A percentile compares a stretch with the other conserved stretches of the same genome.
phyloP scores from a whole-genome alignment of 2,113 vertebrate genomes.

The Emydura subglobosa region DNA sequence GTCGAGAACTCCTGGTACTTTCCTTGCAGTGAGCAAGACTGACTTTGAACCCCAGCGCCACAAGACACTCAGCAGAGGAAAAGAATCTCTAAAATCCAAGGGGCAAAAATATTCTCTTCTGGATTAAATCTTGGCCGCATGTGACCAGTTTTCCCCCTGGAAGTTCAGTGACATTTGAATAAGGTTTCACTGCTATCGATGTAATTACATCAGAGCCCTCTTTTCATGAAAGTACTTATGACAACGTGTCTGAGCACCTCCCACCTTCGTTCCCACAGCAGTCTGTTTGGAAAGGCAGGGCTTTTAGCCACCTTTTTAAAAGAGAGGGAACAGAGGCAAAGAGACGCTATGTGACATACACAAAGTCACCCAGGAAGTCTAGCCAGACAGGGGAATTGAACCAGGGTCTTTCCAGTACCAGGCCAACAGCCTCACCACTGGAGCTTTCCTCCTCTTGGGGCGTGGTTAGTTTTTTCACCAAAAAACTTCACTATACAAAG shows the following conservation, averaged over 20 bases:
- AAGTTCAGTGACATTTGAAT: not conserved
- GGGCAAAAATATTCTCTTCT: not conserved
- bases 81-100: conserved; percentile 12
- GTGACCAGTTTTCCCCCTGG: not conserved
- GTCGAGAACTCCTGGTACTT: not conserved
- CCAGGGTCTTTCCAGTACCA: not conserved
- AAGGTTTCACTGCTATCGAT: accelerated
- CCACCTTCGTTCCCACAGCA: not conserved
- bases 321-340: not conserved
- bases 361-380: conserved; percentile 20
- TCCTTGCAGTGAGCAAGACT: not conserved
- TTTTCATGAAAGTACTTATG: accelerated
- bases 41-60: conserved; percentile 54
- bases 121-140: not conserved
- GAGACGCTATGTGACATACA: not conserved
- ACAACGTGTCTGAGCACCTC: not conserved
- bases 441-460: not conserved
- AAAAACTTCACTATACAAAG: not conserved
- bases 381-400: not conserved
- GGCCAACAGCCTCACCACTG: not conserved
- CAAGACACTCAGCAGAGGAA: not conserved
- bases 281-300: not conserved
- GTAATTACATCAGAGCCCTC: not conserved
- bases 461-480: not conserved
- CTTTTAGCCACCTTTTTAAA: not conserved